Evolutionary conservation across 2,888 invertebrate genomes (phyloP).

Genomic region (Aphodius sticticus): DNA sequence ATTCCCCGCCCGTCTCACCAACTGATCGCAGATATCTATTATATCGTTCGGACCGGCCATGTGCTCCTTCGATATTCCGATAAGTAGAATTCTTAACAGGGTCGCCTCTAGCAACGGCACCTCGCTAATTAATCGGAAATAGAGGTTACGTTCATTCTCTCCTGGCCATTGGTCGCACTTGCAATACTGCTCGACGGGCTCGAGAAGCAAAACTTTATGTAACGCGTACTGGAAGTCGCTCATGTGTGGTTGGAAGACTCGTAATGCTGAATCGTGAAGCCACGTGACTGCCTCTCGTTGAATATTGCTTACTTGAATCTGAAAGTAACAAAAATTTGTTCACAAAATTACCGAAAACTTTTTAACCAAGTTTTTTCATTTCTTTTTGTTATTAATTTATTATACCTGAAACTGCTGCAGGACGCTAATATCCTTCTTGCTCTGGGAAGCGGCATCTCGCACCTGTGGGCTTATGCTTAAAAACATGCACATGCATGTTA

Average conservation of each 20-base stretch:
- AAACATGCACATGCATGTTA: slow-evolving; percentile 86
- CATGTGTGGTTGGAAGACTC: slow-evolving; percentile 74
- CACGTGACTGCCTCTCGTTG: slow-evolving; percentile 89
- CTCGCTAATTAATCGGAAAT: slow-evolving; percentile 84
- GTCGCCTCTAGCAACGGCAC: slow-evolving; percentile 89
- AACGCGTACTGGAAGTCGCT: slow-evolving; percentile 79
- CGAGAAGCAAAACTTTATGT: slow-evolving; percentile 81
- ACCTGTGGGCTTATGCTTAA: slow-evolving; percentile 78
- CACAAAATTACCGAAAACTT: background rate
- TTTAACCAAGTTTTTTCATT: too few species aligned
- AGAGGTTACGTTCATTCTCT: slow-evolving; percentile 83
- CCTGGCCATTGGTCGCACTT: slow-evolving; percentile 88
- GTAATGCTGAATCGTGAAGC: slow-evolving; percentile 84
- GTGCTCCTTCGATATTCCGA: slow-evolving; percentile 75
- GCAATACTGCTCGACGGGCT: slow-evolving; percentile 81
- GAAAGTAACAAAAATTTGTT: slow-evolving; percentile 12
- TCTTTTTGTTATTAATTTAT: too few species aligned
- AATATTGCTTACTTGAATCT: slow-evolving; percentile 64
- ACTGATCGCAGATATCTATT: slow-evolving; percentile 84
- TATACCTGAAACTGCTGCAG: slow-evolving; percentile 57
- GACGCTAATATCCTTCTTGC: slow-evolving; percentile 62
- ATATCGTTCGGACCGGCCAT: slow-evolving; percentile 84
- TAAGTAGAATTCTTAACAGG: slow-evolving; percentile 79
- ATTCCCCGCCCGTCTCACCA: slow-evolving; percentile 84
- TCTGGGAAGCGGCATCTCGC: slow-evolving; percentile 69